Evolutionary conservation across 2,113 vertebrate species (phyloP), one percentile per base, ranked within the genome.

Genomic region (Salvator merianae): DNA sequence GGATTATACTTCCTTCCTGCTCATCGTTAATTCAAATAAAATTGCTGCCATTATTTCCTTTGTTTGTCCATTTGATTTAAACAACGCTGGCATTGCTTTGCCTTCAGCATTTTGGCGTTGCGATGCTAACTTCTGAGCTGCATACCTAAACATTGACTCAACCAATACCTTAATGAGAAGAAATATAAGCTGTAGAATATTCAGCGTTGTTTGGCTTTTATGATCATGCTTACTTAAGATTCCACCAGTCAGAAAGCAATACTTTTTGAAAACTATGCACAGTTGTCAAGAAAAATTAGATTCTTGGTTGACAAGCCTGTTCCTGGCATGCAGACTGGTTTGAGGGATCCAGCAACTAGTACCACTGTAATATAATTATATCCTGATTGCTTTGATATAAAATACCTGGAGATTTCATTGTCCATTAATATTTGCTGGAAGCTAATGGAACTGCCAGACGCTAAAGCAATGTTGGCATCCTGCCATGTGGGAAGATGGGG

Each of bases 351-450:
- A 43, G 38, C 82, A 83, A 47, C 59, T 63, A 36, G 43, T 79
- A 66, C 12, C 81, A 16, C 43, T 38, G 32, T 80, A 80, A 83
- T 50, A 59, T 20, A 53, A 66, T 80, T 65, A 84, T 69, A 68
- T 68, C 77, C 55, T 86, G 70, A 47, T 85, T 84, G 59, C 82
- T 79, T 86, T 85, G 36, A 28, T 3, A 26, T 87, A 70, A 71
- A 34, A 32, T 59, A 80, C 34, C 20, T 22, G 28, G 4, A 89
- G 2, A 53, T 18, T 47, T 84, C 26, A 14, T 6, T 0, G 30
- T 38, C 68, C 79, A 55, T n/a, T 68, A 68, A 86, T 88, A 84
- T 80, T 77, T 83, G 65, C 43, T 53, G 26, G 34, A 50, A 50
- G 68, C 40, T 76, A 73, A 72, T 47, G 43, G 43, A 83, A 76